Conservation (phyloP, 2,797 vertebrate genomes). For the Gadopsis marmoratus region DNA sequence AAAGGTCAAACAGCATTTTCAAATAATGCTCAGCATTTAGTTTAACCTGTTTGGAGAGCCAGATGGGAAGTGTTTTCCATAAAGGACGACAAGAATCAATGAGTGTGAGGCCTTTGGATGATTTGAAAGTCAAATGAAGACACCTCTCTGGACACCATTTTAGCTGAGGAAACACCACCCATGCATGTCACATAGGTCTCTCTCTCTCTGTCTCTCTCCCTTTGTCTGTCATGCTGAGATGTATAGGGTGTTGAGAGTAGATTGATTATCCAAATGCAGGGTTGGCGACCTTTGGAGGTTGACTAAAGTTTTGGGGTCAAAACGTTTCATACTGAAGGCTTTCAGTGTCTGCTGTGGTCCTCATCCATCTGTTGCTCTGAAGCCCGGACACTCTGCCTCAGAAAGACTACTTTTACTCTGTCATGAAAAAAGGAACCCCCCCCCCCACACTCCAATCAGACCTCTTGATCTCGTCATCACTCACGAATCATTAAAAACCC, state of each 20-base stretch:
- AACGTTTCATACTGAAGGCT: slow-evolving; percentile 25
- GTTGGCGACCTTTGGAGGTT: slow-evolving; percentile 51
- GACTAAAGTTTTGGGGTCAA: slow-evolving; percentile 34
- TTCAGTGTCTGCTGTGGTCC: slow-evolving; percentile 5
- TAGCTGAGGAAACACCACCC: slow-evolving; percentile 19
- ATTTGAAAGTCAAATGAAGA: slow-evolving; percentile 67
- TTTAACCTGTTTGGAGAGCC: slow-evolving; percentile 42
- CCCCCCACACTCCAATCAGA: slow-evolving; percentile 27
- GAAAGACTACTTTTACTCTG: slow-evolving; percentile 27
- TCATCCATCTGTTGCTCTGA: slow-evolving; percentile 19
- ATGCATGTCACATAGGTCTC: slow-evolving; percentile 27
- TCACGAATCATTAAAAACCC: slow-evolving; percentile 55
- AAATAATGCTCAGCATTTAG: slow-evolving; percentile 46
- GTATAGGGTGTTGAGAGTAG: slow-evolving; percentile 48
- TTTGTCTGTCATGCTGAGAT: slow-evolving; percentile 37
- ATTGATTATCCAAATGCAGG: slow-evolving; percentile 71
- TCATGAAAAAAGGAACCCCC: slow-evolving; percentile 14
- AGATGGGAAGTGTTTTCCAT: slow-evolving; percentile 45
- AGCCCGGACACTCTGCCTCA: background rate
- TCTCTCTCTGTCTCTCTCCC: slow-evolving; percentile 39
- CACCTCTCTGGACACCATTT: slow-evolving; percentile 45
- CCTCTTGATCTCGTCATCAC: slow-evolving; percentile 47
- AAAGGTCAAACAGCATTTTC: slow-evolving; percentile 52
- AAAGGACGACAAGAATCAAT: slow-evolving; percentile 53
- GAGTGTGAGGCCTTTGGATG: slow-evolving; percentile 24